Percentiles rank a stretch among this genome's conserved stretches.
These are phyloP conservation scores for Irena cyanogastra DNA, from an alignment of 2,113 vertebrate genomes.

Conservation along the genomic window DNA sequence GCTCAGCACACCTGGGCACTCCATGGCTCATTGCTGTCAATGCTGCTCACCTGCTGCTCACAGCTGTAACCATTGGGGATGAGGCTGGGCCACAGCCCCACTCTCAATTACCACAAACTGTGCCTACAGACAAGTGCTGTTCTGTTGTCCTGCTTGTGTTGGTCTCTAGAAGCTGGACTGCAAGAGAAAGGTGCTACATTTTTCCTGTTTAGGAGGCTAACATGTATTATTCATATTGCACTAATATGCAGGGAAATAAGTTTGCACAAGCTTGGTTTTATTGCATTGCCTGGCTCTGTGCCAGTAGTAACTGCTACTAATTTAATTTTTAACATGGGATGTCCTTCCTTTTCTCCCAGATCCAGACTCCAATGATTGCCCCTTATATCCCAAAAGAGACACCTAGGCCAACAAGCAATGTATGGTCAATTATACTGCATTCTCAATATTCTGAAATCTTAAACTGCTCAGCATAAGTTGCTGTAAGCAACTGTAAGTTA, in stretches of 20 bases:
- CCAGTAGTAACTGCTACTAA: background rate
- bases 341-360: background rate
- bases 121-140: background rate
- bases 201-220: background rate
- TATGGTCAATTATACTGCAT: background rate
- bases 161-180: background rate
- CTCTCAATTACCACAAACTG: background rate
- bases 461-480: background rate
- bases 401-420: background rate
- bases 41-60: background rate
- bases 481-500: background rate
- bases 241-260: background rate
- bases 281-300: background rate
- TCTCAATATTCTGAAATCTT: background rate
- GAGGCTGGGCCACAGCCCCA: background rate
- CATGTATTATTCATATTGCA: rapidly evolving
- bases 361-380: background rate
- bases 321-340: background rate
- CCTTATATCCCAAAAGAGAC: background rate
- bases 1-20: background rate
- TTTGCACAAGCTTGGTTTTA: background rate
- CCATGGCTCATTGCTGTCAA: background rate
- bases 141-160: background rate
- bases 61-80: background rate
- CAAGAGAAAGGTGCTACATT: background rate